Conservation (phyloP, 2,797 vertebrate genomes). For the Sylvia borin region DNA sequence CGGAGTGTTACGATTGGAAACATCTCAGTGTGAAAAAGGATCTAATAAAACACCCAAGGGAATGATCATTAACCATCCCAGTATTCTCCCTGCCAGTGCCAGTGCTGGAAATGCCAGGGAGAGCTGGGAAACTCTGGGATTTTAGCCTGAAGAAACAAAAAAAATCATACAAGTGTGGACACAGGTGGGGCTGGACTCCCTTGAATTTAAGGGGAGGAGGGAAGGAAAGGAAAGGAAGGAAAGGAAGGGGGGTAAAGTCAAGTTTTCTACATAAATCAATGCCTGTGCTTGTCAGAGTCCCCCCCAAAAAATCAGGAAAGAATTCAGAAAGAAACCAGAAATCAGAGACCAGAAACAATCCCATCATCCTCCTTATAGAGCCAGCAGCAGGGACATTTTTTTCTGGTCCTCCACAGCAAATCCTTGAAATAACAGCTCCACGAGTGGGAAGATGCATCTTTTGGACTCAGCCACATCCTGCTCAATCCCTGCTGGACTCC, state of each 20-base stretch:
- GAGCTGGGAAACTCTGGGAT: background rate
- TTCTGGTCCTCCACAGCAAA: background rate
- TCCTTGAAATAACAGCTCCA: rapidly evolving
- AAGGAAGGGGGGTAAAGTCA: background rate
- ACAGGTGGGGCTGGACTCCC: background rate
- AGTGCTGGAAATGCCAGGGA: background rate
- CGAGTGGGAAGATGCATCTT: rapidly evolving
- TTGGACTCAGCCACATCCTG: background rate
- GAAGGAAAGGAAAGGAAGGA: background rate
- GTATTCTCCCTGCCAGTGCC: background rate
- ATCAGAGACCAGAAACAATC: background rate
- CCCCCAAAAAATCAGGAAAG: background rate
- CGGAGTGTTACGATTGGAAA: background rate
- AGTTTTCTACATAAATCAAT: background rate
- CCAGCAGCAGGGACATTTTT: background rate
- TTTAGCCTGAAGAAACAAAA: background rate
- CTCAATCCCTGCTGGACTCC: rapidly evolving
- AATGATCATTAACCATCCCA: background rate
- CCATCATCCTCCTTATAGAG: background rate
- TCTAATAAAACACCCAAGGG: background rate
- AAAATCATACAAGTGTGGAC: background rate
- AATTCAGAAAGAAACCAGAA: background rate
- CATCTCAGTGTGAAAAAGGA: background rate
- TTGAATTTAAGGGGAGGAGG: background rate
- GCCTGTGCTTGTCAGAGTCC: background rate